Base-by-base conservation (phyloP, 2,113 vertebrate species). In the Motacilla tschutschensis region DNA sequence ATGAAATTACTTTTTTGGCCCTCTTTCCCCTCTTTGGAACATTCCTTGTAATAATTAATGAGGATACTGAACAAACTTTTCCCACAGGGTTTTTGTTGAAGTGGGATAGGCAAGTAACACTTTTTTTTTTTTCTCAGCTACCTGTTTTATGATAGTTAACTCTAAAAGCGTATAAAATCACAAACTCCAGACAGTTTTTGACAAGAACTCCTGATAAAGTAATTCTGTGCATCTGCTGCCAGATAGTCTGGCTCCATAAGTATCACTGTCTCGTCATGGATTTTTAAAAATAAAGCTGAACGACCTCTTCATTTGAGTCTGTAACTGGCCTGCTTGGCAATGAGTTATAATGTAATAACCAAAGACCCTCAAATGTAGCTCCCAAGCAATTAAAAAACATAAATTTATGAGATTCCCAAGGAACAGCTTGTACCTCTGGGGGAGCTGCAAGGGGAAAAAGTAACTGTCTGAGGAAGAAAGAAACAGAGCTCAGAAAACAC, bases 251-350 rank as follows among this genome's bases (percentile, higher is more conserved):
- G 44, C 81, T 93, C 43, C 4, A 0, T 33, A 66, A 86, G 40
- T 76, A 47, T 62, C 8, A 1, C 51, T 41, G 38, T 76, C 40
- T 81, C 0, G 0, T 79, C 3, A 9, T 14, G 11, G 26, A 54
- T 10, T 86, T 88, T 55, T 22, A 47, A 83, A 92, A 88, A 83
- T 79, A 86, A 58, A 79, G 43, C 51, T 53, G 48, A 58, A 79
- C 76, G 58, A 86, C 54, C 77, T 86, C 79, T 91, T 88, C 26
- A 62, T 89, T 73, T 87, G 54, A 50, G 71, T 36, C 70, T 81
- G 22, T 76, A 53, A 67, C 60, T 82, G 72, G 69, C 43, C 67
- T 69, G 28, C 31, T 66, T 89, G 64, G 36, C 29, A 36, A 31
- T 71, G 67, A 92, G 28, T 80, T 86, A 59, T 50, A 55, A 79